These are phyloP conservation scores for Lepus europaeus DNA, from an alignment of 2,113 vertebrate species.

Conservation along the genomic window DNA sequence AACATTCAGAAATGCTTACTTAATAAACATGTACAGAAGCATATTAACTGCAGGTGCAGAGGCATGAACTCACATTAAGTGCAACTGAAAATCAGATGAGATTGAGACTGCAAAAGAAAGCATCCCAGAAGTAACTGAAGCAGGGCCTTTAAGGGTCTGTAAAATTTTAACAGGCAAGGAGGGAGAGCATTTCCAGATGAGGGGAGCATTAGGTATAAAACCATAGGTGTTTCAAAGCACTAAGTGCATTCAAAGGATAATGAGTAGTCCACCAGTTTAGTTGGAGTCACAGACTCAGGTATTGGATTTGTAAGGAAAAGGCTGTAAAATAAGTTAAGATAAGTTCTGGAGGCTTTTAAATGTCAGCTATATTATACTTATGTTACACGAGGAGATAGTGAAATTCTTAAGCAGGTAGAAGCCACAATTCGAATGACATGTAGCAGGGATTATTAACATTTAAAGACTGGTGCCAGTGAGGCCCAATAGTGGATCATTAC, in stretches of 20 bases:
- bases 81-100: not conserved
- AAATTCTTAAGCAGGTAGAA: not conserved
- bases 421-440: not conserved
- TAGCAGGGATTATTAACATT: not conserved
- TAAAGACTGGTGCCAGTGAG: not conserved
- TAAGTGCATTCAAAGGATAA: not conserved
- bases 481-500: not conserved
- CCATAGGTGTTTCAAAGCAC: not conserved
- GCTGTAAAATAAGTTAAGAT: not conserved
- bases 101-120: not conserved
- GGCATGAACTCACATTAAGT: not conserved
- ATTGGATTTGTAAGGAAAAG: not conserved
- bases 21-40: not conserved
- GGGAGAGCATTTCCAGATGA: not conserved
- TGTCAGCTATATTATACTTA: not conserved
- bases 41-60: not conserved
- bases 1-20: not conserved
- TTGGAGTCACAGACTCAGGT: not conserved
- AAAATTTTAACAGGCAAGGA: not conserved
- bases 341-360: not conserved
- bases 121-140: not conserved
- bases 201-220: not conserved
- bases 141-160: not conserved
- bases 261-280: not conserved
- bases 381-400: not conserved